Evolutionary conservation across 2,113 vertebrate genomes (phyloP), one percentile per base, ranked within the genome.

Genomic region (Trematomus loennbergii): DNA sequence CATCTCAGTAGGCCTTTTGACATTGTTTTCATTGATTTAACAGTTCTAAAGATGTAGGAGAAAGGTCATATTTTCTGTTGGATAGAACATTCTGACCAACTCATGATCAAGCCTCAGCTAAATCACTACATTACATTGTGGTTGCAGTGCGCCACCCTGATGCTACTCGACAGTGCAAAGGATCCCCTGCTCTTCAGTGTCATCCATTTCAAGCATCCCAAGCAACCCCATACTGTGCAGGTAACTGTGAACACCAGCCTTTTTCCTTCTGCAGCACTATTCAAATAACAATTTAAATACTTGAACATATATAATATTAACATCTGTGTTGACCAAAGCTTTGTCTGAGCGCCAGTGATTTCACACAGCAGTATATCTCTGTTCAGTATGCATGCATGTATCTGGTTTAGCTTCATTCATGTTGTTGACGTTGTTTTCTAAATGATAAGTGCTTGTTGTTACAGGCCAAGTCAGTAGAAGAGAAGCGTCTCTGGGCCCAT

Each of bases 121-220:
- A 5, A 40, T 40, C 36, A 1, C 36, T 40, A 40, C 36, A n/a
- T 15, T 49, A 3, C 45, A 4, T 20, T 82, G 43, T 40, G 43
- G 11, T 92, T 88, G 0, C 90, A 99, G 98, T 99, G 98, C 69
- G 97, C 97, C 59, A 97, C 96, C 0, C 86, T 99, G 81, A 99
- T 99, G 98, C 91, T 99, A 76, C 98, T 98, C 0, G 98, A 98
- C 89, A 97, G 96, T 67, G 96, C 97, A 0, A 96, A 97, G 87
- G 98, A 99, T 89, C 97, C 97, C 0, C 94, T 98, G 29, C 96
- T 96, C 92, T 99, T 99, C 94, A 99, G 96, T 2, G 94, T 99
- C 71, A 97, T 96, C 1, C 97, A 99, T 92, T 99, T 98, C 91
- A 98, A 98, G 87, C 97, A 97, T 3, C 95, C 94, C 87, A 99